Percentiles rank a stretch among this genome's conserved stretches.
These are phyloP conservation scores for Anseranas semipalmata DNA, from an alignment of 2,113 vertebrate genomes.

Conservation along the genomic window DNA sequence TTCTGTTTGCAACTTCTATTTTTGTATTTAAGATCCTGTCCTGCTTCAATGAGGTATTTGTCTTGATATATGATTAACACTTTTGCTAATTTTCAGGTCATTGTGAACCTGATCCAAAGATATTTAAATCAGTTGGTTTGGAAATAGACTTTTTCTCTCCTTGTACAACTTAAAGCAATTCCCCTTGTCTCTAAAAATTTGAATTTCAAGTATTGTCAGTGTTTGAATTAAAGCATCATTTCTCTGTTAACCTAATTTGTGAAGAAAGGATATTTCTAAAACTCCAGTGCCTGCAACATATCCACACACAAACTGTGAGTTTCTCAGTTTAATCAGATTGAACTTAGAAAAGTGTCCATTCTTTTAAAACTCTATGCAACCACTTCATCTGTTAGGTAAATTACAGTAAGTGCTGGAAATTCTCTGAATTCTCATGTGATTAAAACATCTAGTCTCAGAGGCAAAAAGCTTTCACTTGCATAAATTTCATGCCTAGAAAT, in stretches of 20 bases:
- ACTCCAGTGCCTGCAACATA: accelerated
- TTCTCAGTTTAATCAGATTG: background rate
- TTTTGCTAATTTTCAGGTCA: background rate
- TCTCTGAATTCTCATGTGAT: background rate
- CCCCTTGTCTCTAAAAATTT: background rate
- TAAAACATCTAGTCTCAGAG: background rate
- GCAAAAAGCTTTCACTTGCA: background rate
- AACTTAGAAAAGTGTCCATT: background rate
- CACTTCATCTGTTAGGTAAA: background rate
- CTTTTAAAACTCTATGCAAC: background rate
- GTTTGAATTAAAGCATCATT: background rate
- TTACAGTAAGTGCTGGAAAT: background rate
- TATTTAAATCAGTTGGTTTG: background rate
- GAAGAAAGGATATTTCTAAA: background rate
- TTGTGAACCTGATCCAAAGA: background rate
- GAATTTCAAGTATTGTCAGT: background rate
- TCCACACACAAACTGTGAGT: background rate
- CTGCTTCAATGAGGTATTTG: background rate
- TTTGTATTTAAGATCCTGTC: background rate
- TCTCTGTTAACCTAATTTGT: background rate
- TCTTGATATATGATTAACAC: background rate
- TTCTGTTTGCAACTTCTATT: background rate
- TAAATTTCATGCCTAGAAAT: conserved; percentile 14
- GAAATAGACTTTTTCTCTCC: background rate
- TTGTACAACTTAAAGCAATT: background rate